Evolutionary conservation across 2,888 invertebrate species (phyloP), one percentile per base, ranked within the genome.

Genomic region (Drosophila imparisetae): DNA sequence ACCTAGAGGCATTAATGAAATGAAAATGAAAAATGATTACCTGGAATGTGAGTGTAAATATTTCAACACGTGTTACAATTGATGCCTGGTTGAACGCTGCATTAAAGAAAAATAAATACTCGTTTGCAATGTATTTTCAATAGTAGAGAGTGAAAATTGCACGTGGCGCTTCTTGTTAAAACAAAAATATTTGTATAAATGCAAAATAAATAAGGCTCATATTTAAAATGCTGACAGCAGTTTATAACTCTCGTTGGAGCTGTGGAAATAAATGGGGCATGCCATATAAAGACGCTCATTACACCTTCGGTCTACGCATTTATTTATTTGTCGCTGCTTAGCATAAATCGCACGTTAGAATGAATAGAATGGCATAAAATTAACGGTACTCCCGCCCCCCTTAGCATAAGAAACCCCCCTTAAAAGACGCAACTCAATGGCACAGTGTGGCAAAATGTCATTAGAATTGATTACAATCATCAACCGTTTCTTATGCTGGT

Each of bases 261-360:
- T 53, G 68, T 68, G 53, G 57, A 60, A 59, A 57, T 79, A 67
- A 69, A 70, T 78, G 77, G 77, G 59, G 69, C 78, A 32, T 48
- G 62, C 54, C 66, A 54, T 69, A 72, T 69, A 63, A 76, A 80
- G 76, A 72, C 72, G 73, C 77, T 81, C 81, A 72, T 80, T 76
- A 86, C 84, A 84, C 88, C 72, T 89, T 79, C 52, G 72, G 65
- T 54, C 18, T 38, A 48, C 78, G 84, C 72, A 89, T 84, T 80
- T 84, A 82, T 82, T 85, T 88, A 88, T 90, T 90, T 85, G 75
- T 53, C 66, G 71, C 83, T 85, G 80, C 77, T 90, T 90, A 77
- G 83, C 86, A 85, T 88, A 88, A 85, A 85, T 90, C 90, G 86
- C 90, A 82, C 85, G 80, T 90, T 86, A 74, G 69, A 66, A 75